phyloP scores from a whole-genome alignment of 92 coral and sea anemone species.

The Meandrina meandrites region DNA sequence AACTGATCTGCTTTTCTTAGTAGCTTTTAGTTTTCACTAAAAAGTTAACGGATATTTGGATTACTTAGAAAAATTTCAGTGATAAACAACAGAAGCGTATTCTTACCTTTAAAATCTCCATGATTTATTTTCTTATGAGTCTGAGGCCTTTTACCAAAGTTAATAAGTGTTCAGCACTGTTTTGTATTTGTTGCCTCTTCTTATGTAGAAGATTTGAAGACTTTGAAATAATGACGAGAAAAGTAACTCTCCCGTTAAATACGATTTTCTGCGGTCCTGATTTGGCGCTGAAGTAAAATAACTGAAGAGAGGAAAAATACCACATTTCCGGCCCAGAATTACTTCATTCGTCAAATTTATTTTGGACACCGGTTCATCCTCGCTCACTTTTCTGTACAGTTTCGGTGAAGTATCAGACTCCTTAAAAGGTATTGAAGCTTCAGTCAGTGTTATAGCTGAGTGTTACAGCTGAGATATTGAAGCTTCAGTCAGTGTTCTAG shows the following conservation, averaged over 20 bases:
- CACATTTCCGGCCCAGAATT: background rate
- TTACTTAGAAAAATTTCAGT: no score
- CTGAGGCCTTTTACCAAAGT: background rate
- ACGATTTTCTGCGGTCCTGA: slow-evolving; percentile 1
- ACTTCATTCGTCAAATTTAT: slow-evolving; percentile 11
- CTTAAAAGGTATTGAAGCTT: background rate
- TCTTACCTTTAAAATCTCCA: slow-evolving; percentile 16
- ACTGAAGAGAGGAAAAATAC: background rate
- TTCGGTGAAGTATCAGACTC: background rate
- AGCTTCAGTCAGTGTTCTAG: no score
- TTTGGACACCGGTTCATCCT: background rate
- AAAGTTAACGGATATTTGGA: no score
- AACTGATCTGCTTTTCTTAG: no score
- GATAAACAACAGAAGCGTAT: background rate
- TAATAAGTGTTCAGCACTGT: no score
- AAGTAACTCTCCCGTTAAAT: background rate
- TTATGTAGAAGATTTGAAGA: background rate
- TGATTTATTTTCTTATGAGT: background rate
- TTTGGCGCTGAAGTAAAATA: slow-evolving; percentile 4
- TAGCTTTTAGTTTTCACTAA: no score
- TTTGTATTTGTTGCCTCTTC: slow-evolving; percentile 3
- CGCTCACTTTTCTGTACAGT: background rate
- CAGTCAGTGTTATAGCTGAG: no score
- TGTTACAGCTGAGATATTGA: no score
- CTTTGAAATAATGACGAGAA: background rate